Base-by-base conservation (phyloP, 2,888 invertebrate species). In the Machimus atricapillus region DNA sequence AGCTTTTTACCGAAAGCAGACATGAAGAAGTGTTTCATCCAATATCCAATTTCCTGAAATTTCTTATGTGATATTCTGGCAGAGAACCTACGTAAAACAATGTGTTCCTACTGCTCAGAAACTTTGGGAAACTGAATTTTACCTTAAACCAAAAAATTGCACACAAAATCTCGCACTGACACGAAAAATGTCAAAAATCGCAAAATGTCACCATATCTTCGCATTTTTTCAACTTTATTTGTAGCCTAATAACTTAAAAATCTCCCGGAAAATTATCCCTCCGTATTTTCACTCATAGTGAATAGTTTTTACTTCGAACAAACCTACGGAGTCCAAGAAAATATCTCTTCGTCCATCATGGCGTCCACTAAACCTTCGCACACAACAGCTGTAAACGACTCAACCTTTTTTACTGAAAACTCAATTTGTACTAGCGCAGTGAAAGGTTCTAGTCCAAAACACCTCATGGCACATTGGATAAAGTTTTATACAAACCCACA, bases 301-400 rank as follows among this genome's bases (percentile, higher is more conserved):
- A 86, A 88, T 74, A 89, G 88, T 88, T 90, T 89, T 89, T 89
- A 89, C 31, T 74, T 31, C 73, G 88, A 89, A 87, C 89, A 89
- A 88, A 89, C 83, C 87, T 46, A 85, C 40, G 73, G 73, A 85
- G 19, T 31, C 46, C 23, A 37, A 74, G 19, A 66, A 58, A 83
- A 83, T 83, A 73, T 14, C 27, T 27, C 74, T 85, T 19, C 43
- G 91, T 90, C 90, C 91, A 90, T 91, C 91, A 92, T 92, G 92
- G 92, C 92, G 92, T 92, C 92, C 91, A 91, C 91, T 90, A 91
- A 92, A 91, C 90, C 90, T 91, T 89, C 90, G 90, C 89, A 90
- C 89, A 88, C 87, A 83, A 83, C 82, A 83, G 82, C 82, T 83
- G 82, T 83, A 83, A 66, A 58, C 58, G 37, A 66, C 37, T 37